These are phyloP conservation scores for Pheosia tremula DNA, from an alignment of 2,888 invertebrate species.

Conservation along the genomic window DNA sequence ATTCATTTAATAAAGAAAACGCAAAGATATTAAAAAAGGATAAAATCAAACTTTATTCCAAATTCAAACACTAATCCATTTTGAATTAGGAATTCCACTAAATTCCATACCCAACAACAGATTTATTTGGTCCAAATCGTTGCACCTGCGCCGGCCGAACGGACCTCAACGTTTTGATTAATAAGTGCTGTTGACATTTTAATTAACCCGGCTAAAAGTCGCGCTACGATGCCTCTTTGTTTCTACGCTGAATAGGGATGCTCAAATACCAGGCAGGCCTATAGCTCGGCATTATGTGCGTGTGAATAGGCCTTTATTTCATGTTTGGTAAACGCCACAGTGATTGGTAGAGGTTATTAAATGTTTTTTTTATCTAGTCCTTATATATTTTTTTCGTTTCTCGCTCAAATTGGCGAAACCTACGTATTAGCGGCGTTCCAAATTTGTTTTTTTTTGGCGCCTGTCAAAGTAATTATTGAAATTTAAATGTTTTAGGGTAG, in stretches of 20 bases:
- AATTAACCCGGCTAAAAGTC: constrained; percentile 80
- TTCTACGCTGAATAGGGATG: constrained; percentile 59
- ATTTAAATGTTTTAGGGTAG: not conserved
- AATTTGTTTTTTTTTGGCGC: not conserved
- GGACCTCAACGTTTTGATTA: constrained; percentile 65
- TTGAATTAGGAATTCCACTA: constrained; percentile 8
- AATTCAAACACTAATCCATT: constrained; percentile 6
- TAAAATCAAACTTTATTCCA: constrained; percentile 14
- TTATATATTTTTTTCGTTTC: not conserved
- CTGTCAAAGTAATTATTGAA: not conserved
- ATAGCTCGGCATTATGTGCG: constrained; percentile 23
- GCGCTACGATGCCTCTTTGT: constrained; percentile 63
- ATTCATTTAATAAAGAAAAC: constrained; percentile 3
- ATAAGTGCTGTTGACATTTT: constrained; percentile 81
- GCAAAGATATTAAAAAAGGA: constrained; percentile 21
- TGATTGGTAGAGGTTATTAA: constrained; percentile 19
- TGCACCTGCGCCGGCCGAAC: constrained; percentile 42
- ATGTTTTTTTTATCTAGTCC: constrained; percentile 21
- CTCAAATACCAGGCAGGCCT: constrained; percentile 48
- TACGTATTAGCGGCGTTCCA: not conserved
- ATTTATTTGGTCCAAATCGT: constrained; percentile 26
- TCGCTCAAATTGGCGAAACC: not conserved
- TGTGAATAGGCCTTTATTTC: constrained; percentile 41
- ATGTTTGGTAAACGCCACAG: constrained; percentile 16
- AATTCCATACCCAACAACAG: constrained; percentile 17